phyloP scores from a whole-genome alignment of 2,888 invertebrate species.

The Tanypteryx hageni region DNA sequence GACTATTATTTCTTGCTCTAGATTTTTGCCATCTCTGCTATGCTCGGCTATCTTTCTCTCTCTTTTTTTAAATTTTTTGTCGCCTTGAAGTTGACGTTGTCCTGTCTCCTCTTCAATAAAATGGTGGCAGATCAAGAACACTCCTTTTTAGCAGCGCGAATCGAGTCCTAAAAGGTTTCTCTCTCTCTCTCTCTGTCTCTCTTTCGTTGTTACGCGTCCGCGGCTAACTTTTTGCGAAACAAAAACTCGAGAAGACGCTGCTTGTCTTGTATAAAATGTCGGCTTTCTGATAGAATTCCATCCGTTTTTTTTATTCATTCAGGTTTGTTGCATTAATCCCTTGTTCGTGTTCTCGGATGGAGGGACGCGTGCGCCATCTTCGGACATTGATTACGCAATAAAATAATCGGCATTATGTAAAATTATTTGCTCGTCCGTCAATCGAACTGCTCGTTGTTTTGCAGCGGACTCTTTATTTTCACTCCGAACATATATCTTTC shows the following conservation, averaged over 20 bases:
- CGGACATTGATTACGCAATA: no score
- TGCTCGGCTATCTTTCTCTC: no score
- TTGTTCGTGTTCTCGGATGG: no score
- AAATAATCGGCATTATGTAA: not conserved
- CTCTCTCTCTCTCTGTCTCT: no score
- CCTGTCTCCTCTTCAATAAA: slow-evolving; percentile 1
- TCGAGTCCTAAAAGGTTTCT: not conserved
- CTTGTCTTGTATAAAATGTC: not conserved
- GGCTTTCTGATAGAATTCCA: not conserved
- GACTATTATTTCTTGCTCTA: slow-evolving; percentile 15
- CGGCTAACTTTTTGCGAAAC: not conserved
- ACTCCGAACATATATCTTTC: no score
- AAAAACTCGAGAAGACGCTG: not conserved
- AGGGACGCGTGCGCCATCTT: no score
- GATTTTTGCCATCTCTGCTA: no score
- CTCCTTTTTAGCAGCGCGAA: slow-evolving; percentile 19
- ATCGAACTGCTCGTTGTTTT: not conserved
- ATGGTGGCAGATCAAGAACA: not conserved
- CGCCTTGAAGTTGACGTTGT: not conserved
- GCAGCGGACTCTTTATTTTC: not conserved
- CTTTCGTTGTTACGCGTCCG: slow-evolving; percentile 19
- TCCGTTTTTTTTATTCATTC: not conserved
- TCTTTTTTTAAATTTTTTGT: not conserved
- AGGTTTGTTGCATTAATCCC: not conserved
- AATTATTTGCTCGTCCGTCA: not conserved